Evolutionary conservation across 1,140 invertebrate genomes (phyloP).

Genomic region (Papilio polytes): DNA sequence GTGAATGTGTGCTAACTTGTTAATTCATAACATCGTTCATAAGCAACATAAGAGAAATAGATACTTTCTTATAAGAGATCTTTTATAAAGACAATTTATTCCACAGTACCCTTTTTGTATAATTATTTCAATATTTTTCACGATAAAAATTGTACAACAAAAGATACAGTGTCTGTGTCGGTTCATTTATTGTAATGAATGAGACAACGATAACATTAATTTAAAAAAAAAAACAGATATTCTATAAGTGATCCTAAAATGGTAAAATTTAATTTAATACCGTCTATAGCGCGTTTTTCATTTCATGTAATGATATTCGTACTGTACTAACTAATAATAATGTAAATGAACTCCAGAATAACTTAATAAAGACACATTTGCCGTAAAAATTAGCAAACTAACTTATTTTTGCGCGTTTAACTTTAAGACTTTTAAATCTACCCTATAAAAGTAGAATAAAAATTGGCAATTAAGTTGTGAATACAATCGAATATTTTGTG

Average conservation of each 20-base stretch:
- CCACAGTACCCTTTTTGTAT: background rate
- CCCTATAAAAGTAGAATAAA: background rate
- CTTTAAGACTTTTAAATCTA: background rate
- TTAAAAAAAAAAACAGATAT: too few relatives aligned
- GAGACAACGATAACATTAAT: too few relatives aligned
- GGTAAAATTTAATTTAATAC: background rate
- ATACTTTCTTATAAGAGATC: background rate
- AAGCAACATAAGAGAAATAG: background rate
- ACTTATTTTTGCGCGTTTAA: background rate
- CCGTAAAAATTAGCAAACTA: background rate
- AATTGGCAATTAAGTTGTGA: background rate
- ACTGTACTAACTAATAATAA: background rate
- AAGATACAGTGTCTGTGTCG: too few relatives aligned
- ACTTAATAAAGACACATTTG: background rate
- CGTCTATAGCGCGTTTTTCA: background rate
- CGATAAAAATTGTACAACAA: too few relatives aligned
- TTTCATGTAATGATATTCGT: too few relatives aligned
- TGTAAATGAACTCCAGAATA: background rate
- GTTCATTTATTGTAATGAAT: too few relatives aligned
- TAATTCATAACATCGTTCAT: constrained; percentile 48
- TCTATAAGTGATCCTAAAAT: background rate
- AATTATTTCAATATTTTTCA: background rate
- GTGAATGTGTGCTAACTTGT: constrained; percentile 42
- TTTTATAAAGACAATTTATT: background rate
- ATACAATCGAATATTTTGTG: background rate